Base-by-base conservation (phyloP, 2,113 vertebrate species). In the Aldabrachelys gigantea region DNA sequence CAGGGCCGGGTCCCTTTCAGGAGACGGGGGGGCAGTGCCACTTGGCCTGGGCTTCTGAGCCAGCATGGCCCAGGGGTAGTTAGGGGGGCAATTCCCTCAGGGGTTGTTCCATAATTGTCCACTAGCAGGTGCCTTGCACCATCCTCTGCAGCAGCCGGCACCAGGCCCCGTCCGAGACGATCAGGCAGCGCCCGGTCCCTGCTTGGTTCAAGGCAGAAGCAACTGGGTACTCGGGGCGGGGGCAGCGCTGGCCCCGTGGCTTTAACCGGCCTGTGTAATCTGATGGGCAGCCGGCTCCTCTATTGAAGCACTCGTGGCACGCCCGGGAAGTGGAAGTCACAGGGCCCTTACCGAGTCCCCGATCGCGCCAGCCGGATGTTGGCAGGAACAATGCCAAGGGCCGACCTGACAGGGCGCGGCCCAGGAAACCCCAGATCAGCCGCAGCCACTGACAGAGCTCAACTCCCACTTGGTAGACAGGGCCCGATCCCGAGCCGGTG, bases 311-410 rank as follows among this genome's bases (percentile, higher is more conserved):
- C 80, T 90, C 83, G 82, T 85, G 89, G 89, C 94, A 65, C 91
- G 92, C 88, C 84, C 88, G 95, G 97, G 96, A 97, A 94, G 90
- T 85, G 80, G 86, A 91, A 91, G 96, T 90, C 50, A 94, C 41
- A 2, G 44, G 52, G 88, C 91, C 95, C 88, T 94, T 95, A 96
- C 96, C 96, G 94, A 85, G 84, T 80, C 80, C 93, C 53, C 5
- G 24, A 87, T 91, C 50, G 0, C 50, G 89, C 96, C 96, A 94
- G 97, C 97, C 96, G 95, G 97, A 96, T 97, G 87, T 86, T 88
- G 91, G 94, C 72, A 81, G 84, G 95, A 96, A 97, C 96, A 97
- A 97, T 97, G 87, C 88, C 86, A 24, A 4, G 91, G 88, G 92
- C 93, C 56, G 83, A 75, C 54, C 89, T 85, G 93, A 96, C 94